A percentile compares a stretch with the other conserved stretches of the same genome.
phyloP scores from a whole-genome alignment of 2,797 vertebrate genomes.

The Rhabdophis nuchalis region DNA sequence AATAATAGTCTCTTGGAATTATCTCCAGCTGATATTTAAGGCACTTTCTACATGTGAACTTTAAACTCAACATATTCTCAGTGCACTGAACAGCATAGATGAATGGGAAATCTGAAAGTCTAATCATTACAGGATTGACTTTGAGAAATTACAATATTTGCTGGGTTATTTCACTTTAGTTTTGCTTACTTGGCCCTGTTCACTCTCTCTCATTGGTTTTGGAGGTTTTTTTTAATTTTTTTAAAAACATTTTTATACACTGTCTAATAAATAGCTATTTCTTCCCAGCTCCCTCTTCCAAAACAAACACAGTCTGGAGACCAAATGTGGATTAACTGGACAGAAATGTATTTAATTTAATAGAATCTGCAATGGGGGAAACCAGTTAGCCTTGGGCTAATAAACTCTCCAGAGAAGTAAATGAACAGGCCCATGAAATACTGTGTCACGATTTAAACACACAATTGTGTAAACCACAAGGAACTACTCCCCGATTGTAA shows the following conservation, averaged over 20 bases:
- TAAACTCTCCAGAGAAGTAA: background rate
- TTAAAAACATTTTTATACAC: background rate
- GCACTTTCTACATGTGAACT: background rate
- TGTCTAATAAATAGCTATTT: too few relatives aligned
- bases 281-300: background rate
- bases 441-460: background rate
- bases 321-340: background rate
- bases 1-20: background rate
- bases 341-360: background rate
- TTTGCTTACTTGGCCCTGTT: background rate
- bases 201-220: background rate
- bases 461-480: background rate
- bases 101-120: background rate
- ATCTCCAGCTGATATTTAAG: background rate
- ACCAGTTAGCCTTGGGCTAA: background rate
- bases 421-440: background rate
- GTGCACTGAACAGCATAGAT: background rate
- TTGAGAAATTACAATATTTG: background rate
- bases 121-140: background rate
- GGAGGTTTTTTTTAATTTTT: background rate
- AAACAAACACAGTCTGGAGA: background rate
- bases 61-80: background rate
- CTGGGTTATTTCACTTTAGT: background rate
- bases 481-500: background rate
- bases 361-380: background rate